Evolutionary conservation across 2,888 invertebrate species (phyloP), one percentile per base, ranked within the genome.

Genomic region (Drosophila diplacantha): DNA sequence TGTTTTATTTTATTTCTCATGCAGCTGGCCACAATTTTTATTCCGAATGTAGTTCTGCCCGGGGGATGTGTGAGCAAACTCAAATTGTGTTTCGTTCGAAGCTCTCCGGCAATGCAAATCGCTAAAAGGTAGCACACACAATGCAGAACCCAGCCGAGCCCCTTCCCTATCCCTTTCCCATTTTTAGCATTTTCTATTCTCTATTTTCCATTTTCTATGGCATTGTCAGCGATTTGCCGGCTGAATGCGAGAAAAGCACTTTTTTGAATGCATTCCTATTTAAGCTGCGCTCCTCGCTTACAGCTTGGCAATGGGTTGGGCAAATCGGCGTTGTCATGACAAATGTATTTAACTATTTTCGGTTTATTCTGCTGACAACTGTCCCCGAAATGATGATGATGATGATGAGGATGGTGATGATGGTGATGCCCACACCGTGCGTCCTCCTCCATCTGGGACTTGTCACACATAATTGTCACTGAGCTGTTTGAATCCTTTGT

Each of bases 281-380:
- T 62, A 69, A 58, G 41, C 18, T 24, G 9, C 50, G n/a, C 59
- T 46, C 44, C 44, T 44, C 16, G 29, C 44, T 29, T 26, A 0
- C 26, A 3, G 29, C 18, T 5, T 5, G 32, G 12, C 32, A 43
- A 43, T 43, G 44, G 47, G 11, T 26, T 37, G 44, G 51, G 35
- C 32, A 24, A 43, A 50, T 43, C 43, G 53, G 65, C 67, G 81
- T 83, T 81, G 81, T 81, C 81, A 79, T 84, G 85, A 79, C 83
- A 83, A 79, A 81, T 84, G 79, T 79, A 77, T 83, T 84, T 83
- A 83, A 78, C 81, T 80, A 75, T 83, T 83, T 78, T 83, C 62
- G 83, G 68, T 73, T 73, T 62, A 73, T 73, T 74, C 60, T 75
- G 50, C 64, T 58, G 44, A 65, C 67, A 64, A 71, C 62, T 69